Evolutionary conservation across 1,140 invertebrate species (phyloP), one percentile per base, ranked within the genome.

Genomic region (Diabrotica virgifera): DNA sequence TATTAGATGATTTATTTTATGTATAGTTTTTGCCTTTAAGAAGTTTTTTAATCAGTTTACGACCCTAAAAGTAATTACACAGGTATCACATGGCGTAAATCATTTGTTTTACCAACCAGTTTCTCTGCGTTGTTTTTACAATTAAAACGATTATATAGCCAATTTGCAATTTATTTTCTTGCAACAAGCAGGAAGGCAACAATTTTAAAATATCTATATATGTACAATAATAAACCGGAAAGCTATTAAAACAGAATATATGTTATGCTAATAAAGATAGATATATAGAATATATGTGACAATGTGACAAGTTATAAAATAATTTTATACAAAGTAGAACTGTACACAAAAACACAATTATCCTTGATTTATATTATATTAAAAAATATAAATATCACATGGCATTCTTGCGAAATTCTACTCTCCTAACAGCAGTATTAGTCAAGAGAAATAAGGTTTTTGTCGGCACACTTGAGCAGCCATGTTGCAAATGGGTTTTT

Each of bases 1-100:
- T 66, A 51, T 60, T 52, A 51, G 54, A 69, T 69, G 68, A 69
- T 69, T 63, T 63, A 69, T 69, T 69, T 69, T 69, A 69, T 63
- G 65, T 62, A 56, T 46, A 66, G 60, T 66, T 63, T 46, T 46
- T 46, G 40, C 40, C 8, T 46, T n/a, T 10, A 46, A 46, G n/a
- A n/a, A 8, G 8, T 46, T 46, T 46, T 46, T 5, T 10, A 46
- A 46, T 46, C 40, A 46, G 8, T 46, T 46, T 46, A 46, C n/a
- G 40, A 46, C 40, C 40, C n/a, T 46, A 46, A 46, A 46, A n/a
- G 5, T 46, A 46, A 46, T 46, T n/a, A 46, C 40, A 46, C 24
- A 24, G 24, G 24, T 24, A 46, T 8, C n/a, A 46, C 6, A 46
- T 6, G 40, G 40, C n/a, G 40, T 46, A 46, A 46, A 46, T 46